These are phyloP conservation scores for Lepidocolaptes lacrymiger DNA, from an alignment of 2,797 vertebrate genomes.

Conservation along the genomic window DNA sequence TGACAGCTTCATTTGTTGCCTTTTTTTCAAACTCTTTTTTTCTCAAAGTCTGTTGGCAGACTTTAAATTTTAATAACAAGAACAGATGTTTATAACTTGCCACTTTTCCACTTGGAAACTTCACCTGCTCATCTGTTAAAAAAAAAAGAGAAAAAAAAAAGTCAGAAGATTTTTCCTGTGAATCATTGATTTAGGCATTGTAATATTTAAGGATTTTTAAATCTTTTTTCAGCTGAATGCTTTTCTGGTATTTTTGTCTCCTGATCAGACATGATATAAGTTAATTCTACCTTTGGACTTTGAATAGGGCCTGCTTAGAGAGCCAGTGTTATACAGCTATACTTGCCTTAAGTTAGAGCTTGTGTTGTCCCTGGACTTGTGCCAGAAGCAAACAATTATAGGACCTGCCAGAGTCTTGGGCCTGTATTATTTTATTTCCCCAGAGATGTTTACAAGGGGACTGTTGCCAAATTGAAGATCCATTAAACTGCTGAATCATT, in stretches of 20 bases:
- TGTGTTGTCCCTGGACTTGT: slow-evolving; percentile 45
- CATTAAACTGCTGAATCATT: slow-evolving; percentile 76
- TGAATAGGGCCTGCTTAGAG: not conserved
- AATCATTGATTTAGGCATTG: not conserved
- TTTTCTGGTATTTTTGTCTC: slow-evolving; percentile 8
- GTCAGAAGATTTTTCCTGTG: not conserved
- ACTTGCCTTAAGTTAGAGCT: slow-evolving; percentile 35
- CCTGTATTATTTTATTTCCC: slow-evolving; percentile 70
- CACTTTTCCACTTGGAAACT: not conserved
- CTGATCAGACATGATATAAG: not conserved
- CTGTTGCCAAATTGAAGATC: slow-evolving; percentile 65
- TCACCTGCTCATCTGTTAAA: not conserved
- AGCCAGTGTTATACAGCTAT: not conserved
- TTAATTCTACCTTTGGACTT: slow-evolving; percentile 1
- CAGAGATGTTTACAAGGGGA: slow-evolving; percentile 30
- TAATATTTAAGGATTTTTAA: not conserved
- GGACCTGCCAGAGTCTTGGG: slow-evolving; percentile 52
- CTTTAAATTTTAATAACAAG: not conserved
- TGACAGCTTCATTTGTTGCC: not conserved
- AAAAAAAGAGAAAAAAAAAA: not conserved
- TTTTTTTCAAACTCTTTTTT: not conserved
- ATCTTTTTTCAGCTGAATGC: not conserved
- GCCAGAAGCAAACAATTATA: slow-evolving; percentile 68
- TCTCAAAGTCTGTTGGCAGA: not conserved
- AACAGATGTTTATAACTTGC: not conserved